These are phyloP conservation scores for Lathronympha strigana DNA, from an alignment of 2,888 invertebrate species.

Conservation along the genomic window DNA sequence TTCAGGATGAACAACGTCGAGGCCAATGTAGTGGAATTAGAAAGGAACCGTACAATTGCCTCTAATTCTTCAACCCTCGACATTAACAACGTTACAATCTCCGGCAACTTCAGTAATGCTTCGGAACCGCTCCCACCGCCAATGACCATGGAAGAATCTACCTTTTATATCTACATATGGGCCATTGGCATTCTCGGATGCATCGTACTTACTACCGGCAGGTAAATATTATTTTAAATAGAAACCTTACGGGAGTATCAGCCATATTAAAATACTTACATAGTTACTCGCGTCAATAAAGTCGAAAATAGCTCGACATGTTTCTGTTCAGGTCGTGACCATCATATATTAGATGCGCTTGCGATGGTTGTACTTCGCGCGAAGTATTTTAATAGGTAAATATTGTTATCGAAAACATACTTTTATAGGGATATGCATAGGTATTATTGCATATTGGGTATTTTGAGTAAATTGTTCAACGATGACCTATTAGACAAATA, in stretches of 20 bases:
- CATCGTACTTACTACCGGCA: conserved; percentile 84
- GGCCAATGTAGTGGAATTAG: conserved; percentile 35
- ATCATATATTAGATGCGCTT: too few relatives aligned
- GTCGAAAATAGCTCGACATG: too few relatives aligned
- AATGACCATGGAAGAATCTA: conserved; percentile 59
- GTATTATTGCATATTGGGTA: too few relatives aligned
- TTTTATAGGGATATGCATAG: too few relatives aligned
- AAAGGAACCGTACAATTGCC: not conserved
- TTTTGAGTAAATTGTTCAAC: too few relatives aligned
- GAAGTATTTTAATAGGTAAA: too few relatives aligned
- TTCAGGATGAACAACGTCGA: conserved; percentile 77
- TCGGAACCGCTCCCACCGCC: conserved; percentile 39
- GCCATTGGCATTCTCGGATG: conserved; percentile 83
- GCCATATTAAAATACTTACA: too few relatives aligned
- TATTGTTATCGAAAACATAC: too few relatives aligned
- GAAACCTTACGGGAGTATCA: not conserved
- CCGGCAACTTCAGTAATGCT: not conserved
- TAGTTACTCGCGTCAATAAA: too few relatives aligned
- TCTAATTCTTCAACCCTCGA: not conserved
- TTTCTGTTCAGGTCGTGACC: too few relatives aligned
- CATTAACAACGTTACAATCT: conserved; percentile 40
- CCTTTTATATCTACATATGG: conserved; percentile 83
- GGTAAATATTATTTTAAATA: conserved; percentile 54
- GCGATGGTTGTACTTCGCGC: too few relatives aligned
- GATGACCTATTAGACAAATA: too few relatives aligned